Percentiles rank a stretch among this genome's conserved stretches.
phyloP scores from a whole-genome alignment of 2,888 invertebrate species.

The Papilio gigon region DNA sequence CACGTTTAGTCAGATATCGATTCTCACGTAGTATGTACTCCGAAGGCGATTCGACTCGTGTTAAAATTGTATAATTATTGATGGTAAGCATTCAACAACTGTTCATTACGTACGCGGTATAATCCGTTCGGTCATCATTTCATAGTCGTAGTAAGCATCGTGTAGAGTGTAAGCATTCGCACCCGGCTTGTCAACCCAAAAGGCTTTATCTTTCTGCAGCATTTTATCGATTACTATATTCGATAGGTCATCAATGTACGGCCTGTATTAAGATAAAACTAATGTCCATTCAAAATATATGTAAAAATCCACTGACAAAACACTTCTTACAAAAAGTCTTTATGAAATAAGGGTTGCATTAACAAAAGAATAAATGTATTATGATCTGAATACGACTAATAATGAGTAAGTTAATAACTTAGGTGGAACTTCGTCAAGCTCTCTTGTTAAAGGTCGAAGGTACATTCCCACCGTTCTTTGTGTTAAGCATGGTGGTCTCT shows the following conservation, averaged over 20 bases:
- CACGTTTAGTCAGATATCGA: too few relatives aligned
- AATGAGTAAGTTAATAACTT: constrained; percentile 50
- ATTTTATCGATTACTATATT: constrained; percentile 74
- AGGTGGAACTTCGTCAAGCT: constrained; percentile 64
- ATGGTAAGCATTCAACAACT: neutral
- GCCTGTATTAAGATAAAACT: constrained; percentile 51
- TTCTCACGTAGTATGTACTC: too few relatives aligned
- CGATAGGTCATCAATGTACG: constrained; percentile 71
- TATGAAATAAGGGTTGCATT: neutral
- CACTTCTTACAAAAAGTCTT: neutral
- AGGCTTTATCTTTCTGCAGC: constrained; percentile 75
- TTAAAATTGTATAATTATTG: too few relatives aligned
- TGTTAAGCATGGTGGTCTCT: constrained; percentile 71
- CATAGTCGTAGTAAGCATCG: constrained; percentile 73
- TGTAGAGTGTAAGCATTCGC: constrained; percentile 78
- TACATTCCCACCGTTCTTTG: constrained; percentile 74
- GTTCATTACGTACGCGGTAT: constrained; percentile 57
- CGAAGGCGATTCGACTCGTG: too few relatives aligned
- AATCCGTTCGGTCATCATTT: constrained; percentile 61
- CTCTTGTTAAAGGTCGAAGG: constrained; percentile 71
- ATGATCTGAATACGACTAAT: too few relatives aligned
- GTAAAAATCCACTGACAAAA: neutral
- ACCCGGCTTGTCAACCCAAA: constrained; percentile 82
- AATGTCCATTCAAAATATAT: neutral
- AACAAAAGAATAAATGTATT: neutral